phyloP scores from a whole-genome alignment of 1,140 invertebrate species.

The Nephotettix cincticeps region DNA sequence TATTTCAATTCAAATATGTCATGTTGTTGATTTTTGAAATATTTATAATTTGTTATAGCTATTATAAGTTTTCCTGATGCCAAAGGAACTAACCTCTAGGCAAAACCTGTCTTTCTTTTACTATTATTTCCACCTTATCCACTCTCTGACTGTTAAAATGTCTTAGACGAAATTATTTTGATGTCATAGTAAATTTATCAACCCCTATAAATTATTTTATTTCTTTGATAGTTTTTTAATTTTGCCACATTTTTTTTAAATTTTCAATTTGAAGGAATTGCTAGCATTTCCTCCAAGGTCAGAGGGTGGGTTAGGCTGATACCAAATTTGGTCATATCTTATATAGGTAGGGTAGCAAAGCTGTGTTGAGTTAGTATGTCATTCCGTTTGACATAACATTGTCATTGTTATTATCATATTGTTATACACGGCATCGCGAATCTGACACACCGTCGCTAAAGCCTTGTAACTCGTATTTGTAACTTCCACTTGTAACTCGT shows the following conservation, averaged over 20 bases:
- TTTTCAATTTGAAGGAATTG: too few relatives aligned
- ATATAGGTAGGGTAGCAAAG: conserved; percentile 5
- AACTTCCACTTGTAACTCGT: not conserved
- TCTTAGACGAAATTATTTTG: too few relatives aligned
- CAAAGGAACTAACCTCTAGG: conserved; percentile 19
- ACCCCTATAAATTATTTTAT: too few relatives aligned
- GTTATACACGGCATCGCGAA: not conserved
- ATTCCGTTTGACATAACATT: not conserved
- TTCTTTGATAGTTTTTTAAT: too few relatives aligned
- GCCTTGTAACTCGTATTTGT: not conserved
- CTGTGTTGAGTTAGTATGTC: conserved; percentile 9
- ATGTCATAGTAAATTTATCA: too few relatives aligned
- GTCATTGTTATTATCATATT: conserved; percentile 17
- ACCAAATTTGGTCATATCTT: not conserved
- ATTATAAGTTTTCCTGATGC: not conserved
- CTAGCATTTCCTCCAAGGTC: too few relatives aligned
- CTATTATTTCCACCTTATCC: conserved; percentile 1
- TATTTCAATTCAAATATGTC: not conserved
- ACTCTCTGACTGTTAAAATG: not conserved
- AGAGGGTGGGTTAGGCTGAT: too few relatives aligned
- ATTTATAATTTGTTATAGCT: conserved; percentile 17
- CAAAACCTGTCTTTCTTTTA: conserved; percentile 5
- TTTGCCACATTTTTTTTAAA: too few relatives aligned
- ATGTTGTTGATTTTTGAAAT: conserved; percentile 16
- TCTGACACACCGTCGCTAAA: not conserved